phyloP scores from a whole-genome alignment of 2,888 invertebrate genomes.

The Steromphala cineraria region DNA sequence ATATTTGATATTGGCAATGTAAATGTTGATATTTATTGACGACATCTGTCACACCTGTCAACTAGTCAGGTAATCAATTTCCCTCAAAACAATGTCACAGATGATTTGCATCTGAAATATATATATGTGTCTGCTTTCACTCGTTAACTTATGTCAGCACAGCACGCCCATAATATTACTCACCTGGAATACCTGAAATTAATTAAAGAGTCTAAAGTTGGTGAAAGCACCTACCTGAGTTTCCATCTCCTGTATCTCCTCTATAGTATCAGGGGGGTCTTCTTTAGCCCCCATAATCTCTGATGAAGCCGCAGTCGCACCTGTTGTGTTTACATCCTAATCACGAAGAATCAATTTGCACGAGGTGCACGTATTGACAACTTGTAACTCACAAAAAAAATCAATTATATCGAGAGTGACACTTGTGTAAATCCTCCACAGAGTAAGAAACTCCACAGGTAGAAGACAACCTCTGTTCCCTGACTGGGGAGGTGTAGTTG shows the following conservation, averaged over 20 bases:
- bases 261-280: conserved; percentile 49
- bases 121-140: too few species aligned
- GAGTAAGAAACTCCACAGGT: too few species aligned
- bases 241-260: conserved; percentile 53
- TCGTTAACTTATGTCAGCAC: too few species aligned
- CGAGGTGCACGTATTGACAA: neutral
- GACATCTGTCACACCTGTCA: too few species aligned
- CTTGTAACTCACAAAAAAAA: neutral
- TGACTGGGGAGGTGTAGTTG: neutral
- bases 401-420: neutral
- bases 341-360: neutral
- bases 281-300: conserved; percentile 45
- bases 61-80: too few species aligned
- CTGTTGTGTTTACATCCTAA: neutral
- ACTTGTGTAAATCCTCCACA: neutral
- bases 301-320: neutral
- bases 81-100: too few species aligned
- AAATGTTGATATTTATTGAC: too few species aligned
- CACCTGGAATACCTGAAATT: too few species aligned
- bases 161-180: too few species aligned
- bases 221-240: conserved; percentile 39
- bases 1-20: too few species aligned
- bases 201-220: too few species aligned
- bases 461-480: neutral
- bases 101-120: too few species aligned